Conservation (phyloP, 1,140 invertebrate species). For the Uloborus diversus region DNA sequence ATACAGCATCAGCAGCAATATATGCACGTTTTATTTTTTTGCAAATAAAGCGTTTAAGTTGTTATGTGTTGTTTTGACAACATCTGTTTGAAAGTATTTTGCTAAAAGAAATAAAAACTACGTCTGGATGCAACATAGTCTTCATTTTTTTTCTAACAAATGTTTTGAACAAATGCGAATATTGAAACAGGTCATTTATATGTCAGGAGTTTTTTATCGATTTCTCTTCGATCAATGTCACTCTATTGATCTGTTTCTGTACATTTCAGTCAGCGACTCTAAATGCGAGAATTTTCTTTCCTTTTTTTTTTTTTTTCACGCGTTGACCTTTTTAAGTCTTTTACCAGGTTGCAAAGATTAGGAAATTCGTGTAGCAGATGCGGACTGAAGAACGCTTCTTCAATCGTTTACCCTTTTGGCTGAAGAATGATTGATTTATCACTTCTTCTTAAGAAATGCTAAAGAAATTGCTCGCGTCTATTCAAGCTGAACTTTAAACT, state of each 20-base stretch:
- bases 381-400: not conserved
- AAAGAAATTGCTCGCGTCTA: not conserved
- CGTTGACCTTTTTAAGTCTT: slow-evolving; percentile 9
- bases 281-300: slow-evolving; percentile 16
- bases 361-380: slow-evolving; percentile 16
- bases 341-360: slow-evolving; percentile 25
- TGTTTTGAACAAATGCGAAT: slow-evolving; percentile 48
- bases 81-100: slow-evolving; percentile 43
- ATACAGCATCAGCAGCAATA: not conserved
- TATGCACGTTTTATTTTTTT: not conserved
- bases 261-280: slow-evolving; percentile 35
- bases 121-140: slow-evolving; percentile 37
- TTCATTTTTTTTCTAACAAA: slow-evolving; percentile 39
- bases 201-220: slow-evolving; percentile 52
- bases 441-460: slow-evolving; percentile 16
- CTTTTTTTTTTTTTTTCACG: slow-evolving; percentile 14
- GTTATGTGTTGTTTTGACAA: not conserved
- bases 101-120: slow-evolving; percentile 37
- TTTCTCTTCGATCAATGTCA: slow-evolving; percentile 52
- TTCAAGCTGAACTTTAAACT: too few species aligned
- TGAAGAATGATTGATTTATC: slow-evolving; percentile 17
- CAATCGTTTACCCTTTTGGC: not conserved
- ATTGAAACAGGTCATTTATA: slow-evolving; percentile 53
- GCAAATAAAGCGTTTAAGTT: too few species aligned
- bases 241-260: slow-evolving; percentile 47